Conservation (phyloP, 2,113 vertebrate genomes). For the Tragulus kanchil region DNA sequence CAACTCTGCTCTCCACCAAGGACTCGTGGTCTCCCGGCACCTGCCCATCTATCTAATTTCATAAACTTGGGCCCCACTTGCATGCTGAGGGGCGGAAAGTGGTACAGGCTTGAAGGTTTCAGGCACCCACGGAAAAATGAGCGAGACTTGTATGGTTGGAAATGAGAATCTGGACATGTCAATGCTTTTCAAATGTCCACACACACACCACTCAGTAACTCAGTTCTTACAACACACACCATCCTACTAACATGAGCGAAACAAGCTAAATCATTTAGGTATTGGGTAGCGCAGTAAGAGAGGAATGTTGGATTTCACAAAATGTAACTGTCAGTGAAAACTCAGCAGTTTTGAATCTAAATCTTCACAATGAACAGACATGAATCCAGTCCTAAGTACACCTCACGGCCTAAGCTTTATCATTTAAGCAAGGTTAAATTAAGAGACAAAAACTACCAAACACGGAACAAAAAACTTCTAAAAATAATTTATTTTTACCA, state of each 20-base stretch:
- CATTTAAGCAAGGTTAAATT: slow-evolving; percentile 11
- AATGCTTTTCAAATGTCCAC: background rate
- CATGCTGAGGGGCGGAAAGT: background rate
- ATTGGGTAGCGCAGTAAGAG: background rate
- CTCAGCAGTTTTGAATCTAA: background rate
- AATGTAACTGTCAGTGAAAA: background rate
- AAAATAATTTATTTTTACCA: slow-evolving; percentile 29
- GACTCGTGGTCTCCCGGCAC: background rate
- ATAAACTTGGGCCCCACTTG: background rate
- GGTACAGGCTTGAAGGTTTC: background rate
- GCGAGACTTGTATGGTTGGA: background rate
- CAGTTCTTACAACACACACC: background rate
- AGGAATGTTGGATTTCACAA: background rate
- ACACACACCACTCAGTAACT: background rate
- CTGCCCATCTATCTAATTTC: background rate
- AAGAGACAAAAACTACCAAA: slow-evolving; percentile 9
- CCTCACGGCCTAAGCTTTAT: background rate
- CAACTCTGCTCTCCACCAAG: background rate
- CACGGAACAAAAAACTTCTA: background rate
- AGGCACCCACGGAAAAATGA: background rate
- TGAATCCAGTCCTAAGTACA: background rate
- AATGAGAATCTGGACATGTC: background rate
- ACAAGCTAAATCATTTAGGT: background rate
- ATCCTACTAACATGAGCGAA: background rate
- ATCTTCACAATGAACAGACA: background rate